Conservation (phyloP, 2,113 vertebrate genomes). For the Procapra przewalskii region DNA sequence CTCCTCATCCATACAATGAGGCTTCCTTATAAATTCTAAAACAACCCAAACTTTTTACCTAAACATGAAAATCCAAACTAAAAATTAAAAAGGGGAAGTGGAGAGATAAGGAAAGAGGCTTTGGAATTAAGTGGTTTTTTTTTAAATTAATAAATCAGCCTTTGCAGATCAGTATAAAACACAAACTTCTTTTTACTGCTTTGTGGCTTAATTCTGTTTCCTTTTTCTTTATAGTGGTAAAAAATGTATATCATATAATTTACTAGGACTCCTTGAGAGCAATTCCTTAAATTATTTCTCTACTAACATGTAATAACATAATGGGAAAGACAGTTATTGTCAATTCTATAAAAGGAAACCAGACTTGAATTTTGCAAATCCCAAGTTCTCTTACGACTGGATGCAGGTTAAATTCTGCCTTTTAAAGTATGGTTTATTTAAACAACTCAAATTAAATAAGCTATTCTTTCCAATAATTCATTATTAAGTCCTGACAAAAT, state of each 20-base stretch:
- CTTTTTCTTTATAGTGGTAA: neutral
- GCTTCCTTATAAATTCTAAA: neutral
- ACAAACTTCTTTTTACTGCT: neutral
- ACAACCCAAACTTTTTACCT: neutral
- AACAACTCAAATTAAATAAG: slow-evolving; percentile 24
- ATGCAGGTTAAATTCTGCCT: slow-evolving; percentile 31
- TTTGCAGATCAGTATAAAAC: slow-evolving; percentile 5
- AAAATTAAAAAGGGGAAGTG: neutral
- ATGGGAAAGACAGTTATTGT: slow-evolving; percentile 35
- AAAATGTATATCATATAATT: slow-evolving; percentile 30
- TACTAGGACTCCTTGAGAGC: neutral
- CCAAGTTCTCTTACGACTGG: neutral
- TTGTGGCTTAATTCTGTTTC: neutral
- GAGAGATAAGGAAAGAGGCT: neutral
- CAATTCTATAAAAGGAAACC: slow-evolving; percentile 48
- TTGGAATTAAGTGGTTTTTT: neutral
- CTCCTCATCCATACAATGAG: neutral
- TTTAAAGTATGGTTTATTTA: slow-evolving; percentile 38
- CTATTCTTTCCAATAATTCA: neutral
- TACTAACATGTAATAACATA: slow-evolving; percentile 22
- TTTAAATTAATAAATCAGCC: neutral
- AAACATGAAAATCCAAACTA: slow-evolving; percentile 16
- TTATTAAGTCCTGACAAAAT: slow-evolving; percentile 9
- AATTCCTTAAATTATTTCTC: slow-evolving; percentile 44
- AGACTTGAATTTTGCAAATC: slow-evolving; percentile 43